Evolutionary conservation across 2,113 vertebrate genomes (phyloP).

Genomic region (Hippocampus mohnikei): DNA sequence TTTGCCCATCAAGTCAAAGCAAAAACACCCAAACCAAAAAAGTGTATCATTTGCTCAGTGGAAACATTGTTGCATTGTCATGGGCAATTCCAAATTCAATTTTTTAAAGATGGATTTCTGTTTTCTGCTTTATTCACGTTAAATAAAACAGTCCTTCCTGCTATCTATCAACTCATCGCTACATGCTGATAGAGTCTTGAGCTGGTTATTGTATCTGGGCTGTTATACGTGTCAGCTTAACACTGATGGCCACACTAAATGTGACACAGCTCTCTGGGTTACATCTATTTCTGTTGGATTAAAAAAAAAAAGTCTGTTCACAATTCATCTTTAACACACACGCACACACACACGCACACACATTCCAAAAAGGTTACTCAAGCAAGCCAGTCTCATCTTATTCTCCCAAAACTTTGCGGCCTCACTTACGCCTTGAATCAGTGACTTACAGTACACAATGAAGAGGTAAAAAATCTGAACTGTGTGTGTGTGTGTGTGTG

Average conservation of each 20-base stretch:
- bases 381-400: conserved; percentile 31
- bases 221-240: conserved; percentile 51
- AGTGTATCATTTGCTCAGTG: too few relatives aligned
- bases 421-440: conserved; percentile 38
- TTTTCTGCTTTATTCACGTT: conserved; percentile 7
- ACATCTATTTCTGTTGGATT: conserved; percentile 42
- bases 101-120: background rate
- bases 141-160: conserved; percentile 15
- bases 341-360: conserved; percentile 7
- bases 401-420: background rate
- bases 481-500: conserved; percentile 20
- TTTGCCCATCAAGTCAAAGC: too few relatives aligned
- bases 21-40: background rate
- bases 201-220: conserved; percentile 39
- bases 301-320: background rate
- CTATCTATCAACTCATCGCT: conserved; percentile 14
- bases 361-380: conserved; percentile 26
- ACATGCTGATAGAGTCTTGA: conserved; percentile 27
- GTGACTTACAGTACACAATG: conserved; percentile 49
- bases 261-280: conserved; percentile 45
- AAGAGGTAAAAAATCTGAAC: conserved; percentile 53
- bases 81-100: too few relatives aligned
- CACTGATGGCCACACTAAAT: conserved; percentile 53
- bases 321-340: conserved; percentile 5
- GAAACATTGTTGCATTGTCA: too few relatives aligned